A percentile compares a stretch with the other conserved stretches of the same genome.
Conservation (phyloP, 2,888 invertebrate species). For the Thera britannica region DNA sequence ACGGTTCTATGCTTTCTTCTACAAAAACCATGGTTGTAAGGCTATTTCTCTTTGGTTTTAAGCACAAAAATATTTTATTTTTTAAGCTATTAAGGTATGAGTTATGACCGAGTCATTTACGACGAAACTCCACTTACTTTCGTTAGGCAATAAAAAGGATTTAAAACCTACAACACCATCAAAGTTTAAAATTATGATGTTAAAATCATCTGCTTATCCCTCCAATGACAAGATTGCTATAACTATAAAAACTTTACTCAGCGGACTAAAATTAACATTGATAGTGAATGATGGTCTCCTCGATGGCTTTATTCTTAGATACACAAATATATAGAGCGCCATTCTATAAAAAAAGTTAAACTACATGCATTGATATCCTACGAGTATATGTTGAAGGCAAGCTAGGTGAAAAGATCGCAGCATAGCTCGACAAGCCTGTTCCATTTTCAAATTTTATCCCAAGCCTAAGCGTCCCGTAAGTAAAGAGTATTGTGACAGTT, state of each 20-base stretch:
- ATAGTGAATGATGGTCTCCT: slow-evolving; percentile 40
- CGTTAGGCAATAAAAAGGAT: slow-evolving; percentile 23
- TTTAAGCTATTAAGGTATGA: slow-evolving; percentile 12
- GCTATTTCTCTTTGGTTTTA: neutral
- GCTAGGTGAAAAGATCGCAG: no score
- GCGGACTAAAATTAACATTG: slow-evolving; percentile 40
- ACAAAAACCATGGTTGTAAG: neutral
- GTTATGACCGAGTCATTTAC: slow-evolving; percentile 26
- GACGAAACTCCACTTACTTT: slow-evolving; percentile 21
- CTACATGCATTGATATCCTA: no score
- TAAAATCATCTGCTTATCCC: slow-evolving; percentile 34
- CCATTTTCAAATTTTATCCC: no score
- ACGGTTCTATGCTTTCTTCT: neutral
- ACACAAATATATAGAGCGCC: slow-evolving; percentile 2
- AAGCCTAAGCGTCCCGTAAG: no score
- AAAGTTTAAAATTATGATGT: slow-evolving; percentile 36
- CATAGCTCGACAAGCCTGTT: no score
- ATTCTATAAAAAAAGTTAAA: neutral
- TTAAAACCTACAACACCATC: slow-evolving; percentile 30
- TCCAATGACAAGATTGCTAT: slow-evolving; percentile 36
- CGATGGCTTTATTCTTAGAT: slow-evolving; percentile 1
- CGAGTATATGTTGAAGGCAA: no score
- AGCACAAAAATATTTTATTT: slow-evolving; percentile 6
- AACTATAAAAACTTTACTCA: slow-evolving; percentile 40
- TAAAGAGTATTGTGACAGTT: no score